phyloP scores from a whole-genome alignment of 2,888 invertebrate species.

The Xylota sylvarum region DNA sequence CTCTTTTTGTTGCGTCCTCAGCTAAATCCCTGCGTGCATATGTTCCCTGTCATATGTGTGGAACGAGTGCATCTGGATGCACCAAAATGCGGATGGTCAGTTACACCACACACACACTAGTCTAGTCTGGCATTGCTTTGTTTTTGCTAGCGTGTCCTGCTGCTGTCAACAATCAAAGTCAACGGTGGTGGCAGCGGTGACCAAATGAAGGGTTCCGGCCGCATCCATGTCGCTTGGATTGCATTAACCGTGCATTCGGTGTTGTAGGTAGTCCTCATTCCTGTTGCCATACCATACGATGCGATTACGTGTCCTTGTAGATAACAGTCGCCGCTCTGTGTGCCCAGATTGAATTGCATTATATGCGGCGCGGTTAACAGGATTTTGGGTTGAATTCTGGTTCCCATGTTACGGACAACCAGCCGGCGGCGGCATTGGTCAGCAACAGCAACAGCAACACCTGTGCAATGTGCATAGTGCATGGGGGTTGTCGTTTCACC shows the following conservation, averaged over 20 bases:
- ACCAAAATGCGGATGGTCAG: conserved; percentile 76
- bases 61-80: conserved; percentile 66
- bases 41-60: conserved; percentile 42
- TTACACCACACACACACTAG: conserved; percentile 54
- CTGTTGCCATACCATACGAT: conserved; percentile 37
- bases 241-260: conserved; percentile 67
- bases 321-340: conserved; percentile 42
- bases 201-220: conserved; percentile 70
- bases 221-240: conserved; percentile 65
- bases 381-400: conserved; percentile 62
- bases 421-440: conserved; percentile 57
- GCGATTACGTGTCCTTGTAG: conserved; percentile 72
- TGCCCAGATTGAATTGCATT: conserved; percentile 71
- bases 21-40: conserved; percentile 51
- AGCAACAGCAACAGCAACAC: conserved; percentile 34
- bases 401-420: conserved; percentile 64
- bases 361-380: conserved; percentile 64
- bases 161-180: conserved; percentile 74
- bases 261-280: conserved; percentile 13
- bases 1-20: conserved; percentile 51
- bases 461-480: conserved; percentile 73
- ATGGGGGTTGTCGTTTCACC: conserved; percentile 58
- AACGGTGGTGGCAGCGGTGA: conserved; percentile 28
- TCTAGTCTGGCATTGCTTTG: conserved; percentile 25
- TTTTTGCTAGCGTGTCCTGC: conserved; percentile 53